Evolutionary conservation across 2,113 vertebrate genomes (phyloP).

Genomic region (Syrrhaptes paradoxus): DNA sequence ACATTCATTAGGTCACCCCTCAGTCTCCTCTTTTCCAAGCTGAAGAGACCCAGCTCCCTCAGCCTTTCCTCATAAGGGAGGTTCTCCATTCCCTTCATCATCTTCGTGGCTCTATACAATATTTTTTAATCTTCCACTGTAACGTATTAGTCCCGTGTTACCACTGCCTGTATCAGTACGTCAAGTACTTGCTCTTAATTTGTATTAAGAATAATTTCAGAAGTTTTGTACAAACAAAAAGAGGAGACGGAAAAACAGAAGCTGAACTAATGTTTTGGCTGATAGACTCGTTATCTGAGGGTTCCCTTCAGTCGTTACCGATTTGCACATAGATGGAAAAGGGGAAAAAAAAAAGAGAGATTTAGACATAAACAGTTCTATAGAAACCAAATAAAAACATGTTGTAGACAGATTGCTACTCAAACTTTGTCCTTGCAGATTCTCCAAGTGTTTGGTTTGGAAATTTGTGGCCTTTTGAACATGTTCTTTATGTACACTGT

Average conservation of each 20-base stretch:
- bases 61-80: no score
- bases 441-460: not conserved
- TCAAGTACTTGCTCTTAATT: not conserved
- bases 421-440: not conserved
- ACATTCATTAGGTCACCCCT: no score
- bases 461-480: not conserved
- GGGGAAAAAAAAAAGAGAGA: not conserved
- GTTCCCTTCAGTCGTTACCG: accelerated
- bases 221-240: not conserved
- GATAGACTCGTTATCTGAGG: not conserved
- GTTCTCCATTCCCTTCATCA: no score
- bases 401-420: not conserved
- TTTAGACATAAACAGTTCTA: not conserved
- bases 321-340: not conserved
- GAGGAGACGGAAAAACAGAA: not conserved
- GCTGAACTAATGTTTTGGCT: not conserved
- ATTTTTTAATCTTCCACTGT: not conserved
- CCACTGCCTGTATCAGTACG: not conserved
- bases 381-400: not conserved
- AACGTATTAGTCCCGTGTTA: not conserved
- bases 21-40: no score
- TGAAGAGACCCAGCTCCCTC: no score
- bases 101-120: no score
- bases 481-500: not conserved
- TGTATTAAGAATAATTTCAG: not conserved